Conservation (phyloP, 2,113 vertebrate species). For the Protobothrops mucrosquamatus region DNA sequence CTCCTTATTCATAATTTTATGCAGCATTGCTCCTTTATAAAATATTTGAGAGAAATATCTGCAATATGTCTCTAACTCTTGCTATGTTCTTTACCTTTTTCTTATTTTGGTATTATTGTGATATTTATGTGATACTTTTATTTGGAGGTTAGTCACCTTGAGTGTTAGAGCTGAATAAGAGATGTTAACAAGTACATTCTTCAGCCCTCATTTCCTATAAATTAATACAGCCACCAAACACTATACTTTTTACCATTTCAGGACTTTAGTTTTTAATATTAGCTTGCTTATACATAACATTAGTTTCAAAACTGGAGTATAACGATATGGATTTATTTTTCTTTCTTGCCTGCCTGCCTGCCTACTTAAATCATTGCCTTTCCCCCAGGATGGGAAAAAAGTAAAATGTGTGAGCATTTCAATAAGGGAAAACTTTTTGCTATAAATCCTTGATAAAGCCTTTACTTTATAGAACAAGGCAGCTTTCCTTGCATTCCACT, state of each 20-base stretch:
- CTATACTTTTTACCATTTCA: background rate
- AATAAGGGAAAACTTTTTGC: background rate
- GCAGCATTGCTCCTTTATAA: background rate
- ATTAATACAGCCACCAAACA: background rate
- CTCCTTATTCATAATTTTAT: background rate
- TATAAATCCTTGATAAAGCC: background rate
- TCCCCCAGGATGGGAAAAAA: background rate
- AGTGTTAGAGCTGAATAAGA: background rate
- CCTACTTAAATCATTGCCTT: background rate
- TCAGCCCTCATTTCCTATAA: background rate
- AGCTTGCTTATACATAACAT: background rate
- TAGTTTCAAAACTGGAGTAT: background rate
- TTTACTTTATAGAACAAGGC: background rate
- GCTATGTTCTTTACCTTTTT: background rate
- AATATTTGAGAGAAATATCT: background rate
- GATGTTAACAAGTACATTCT: background rate
- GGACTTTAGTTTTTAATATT: fast-evolving
- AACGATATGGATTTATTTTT: background rate
- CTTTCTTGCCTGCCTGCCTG: background rate
- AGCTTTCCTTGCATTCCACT: background rate
- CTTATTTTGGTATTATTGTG: background rate
- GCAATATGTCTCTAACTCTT: background rate
- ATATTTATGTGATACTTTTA: background rate
- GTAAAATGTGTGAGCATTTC: background rate
- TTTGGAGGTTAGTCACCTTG: background rate